These are phyloP conservation scores for Hirundichthys speculiger DNA, from an alignment of 2,113 vertebrate species.

Conservation along the genomic window DNA sequence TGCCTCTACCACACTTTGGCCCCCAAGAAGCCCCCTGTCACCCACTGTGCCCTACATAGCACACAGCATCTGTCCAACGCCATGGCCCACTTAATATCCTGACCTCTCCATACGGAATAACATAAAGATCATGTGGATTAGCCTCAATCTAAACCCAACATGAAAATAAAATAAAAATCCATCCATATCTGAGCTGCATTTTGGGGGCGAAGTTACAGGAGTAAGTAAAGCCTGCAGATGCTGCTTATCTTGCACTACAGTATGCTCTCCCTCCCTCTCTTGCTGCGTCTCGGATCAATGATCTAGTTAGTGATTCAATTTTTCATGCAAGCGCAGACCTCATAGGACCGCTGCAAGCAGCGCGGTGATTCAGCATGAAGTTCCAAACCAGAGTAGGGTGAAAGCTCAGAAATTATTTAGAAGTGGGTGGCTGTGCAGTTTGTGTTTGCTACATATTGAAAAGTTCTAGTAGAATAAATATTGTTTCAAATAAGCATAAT, in stretches of 20 bases:
- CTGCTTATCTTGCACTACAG: constrained; percentile 52
- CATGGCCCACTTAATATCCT: constrained; percentile 63
- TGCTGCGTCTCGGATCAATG: constrained; percentile 55
- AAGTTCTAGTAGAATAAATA: constrained; percentile 7
- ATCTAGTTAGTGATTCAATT: constrained; percentile 44
- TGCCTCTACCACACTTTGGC: constrained; percentile 32
- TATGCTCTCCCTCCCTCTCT: constrained; percentile 32
- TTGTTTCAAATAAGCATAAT: constrained; percentile 7
- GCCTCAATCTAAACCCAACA: constrained; percentile 46
- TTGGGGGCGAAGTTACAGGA: constrained; percentile 10
- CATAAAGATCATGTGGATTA: constrained; percentile 51
- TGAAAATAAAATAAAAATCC: background rate
- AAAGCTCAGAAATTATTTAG: constrained; percentile 23
- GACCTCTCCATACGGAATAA: constrained; percentile 46
- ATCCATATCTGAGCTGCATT: constrained; percentile 2
- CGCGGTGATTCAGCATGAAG: constrained; percentile 16
- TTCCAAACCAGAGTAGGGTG: background rate
- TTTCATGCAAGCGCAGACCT: constrained; percentile 44
- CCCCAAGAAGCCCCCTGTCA: constrained; percentile 26
- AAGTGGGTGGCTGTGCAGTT: background rate
- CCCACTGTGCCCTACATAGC: constrained; percentile 65
- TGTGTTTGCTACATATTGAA: constrained; percentile 1
- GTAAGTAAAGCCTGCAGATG: constrained; percentile 40
- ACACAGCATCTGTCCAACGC: constrained; percentile 57
- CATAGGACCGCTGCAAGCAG: constrained; percentile 18